These are phyloP conservation scores for Epinephelus moara DNA, from an alignment of 2,113 vertebrate species.

Conservation along the genomic window DNA sequence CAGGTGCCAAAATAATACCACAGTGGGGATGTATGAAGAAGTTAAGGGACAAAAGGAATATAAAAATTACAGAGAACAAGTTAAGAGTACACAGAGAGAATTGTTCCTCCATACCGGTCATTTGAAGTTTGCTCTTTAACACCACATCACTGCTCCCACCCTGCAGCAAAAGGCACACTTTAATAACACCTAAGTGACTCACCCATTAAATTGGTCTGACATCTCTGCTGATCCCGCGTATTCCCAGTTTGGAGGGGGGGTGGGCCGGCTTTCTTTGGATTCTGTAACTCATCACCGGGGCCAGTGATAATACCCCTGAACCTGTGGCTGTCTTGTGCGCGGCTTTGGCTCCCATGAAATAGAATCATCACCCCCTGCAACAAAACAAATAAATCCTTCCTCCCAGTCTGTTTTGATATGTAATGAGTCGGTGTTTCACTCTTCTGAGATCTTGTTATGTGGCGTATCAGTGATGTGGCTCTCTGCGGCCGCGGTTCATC, in stretches of 20 bases:
- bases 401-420: constrained; percentile 96
- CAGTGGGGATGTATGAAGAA: background rate
- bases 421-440: constrained; percentile 95
- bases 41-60: background rate
- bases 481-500: constrained; percentile 94
- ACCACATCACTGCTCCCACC: constrained; percentile 60
- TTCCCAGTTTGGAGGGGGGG: constrained; percentile 69
- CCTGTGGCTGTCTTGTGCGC: constrained; percentile 76
- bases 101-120: constrained; percentile 46
- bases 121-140: constrained; percentile 76
- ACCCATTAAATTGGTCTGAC: constrained; percentile 83
- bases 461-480: constrained; percentile 94
- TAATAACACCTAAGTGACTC: constrained; percentile 80
- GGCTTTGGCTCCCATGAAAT: constrained; percentile 92
- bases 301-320: constrained; percentile 80
- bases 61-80: constrained; percentile 32
- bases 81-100: constrained; percentile 3
- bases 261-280: constrained; percentile 53
- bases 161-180: constrained; percentile 68
- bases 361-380: constrained; percentile 94
- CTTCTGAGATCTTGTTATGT: constrained; percentile 99
- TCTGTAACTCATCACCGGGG: constrained; percentile 77
- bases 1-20: background rate
- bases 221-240: constrained; percentile 75
- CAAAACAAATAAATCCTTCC: constrained; percentile 98